Percentiles rank a stretch among this genome's conserved stretches.
Conservation (phyloP, 2,797 vertebrate species). For the Centroberyx gerrardi region DNA sequence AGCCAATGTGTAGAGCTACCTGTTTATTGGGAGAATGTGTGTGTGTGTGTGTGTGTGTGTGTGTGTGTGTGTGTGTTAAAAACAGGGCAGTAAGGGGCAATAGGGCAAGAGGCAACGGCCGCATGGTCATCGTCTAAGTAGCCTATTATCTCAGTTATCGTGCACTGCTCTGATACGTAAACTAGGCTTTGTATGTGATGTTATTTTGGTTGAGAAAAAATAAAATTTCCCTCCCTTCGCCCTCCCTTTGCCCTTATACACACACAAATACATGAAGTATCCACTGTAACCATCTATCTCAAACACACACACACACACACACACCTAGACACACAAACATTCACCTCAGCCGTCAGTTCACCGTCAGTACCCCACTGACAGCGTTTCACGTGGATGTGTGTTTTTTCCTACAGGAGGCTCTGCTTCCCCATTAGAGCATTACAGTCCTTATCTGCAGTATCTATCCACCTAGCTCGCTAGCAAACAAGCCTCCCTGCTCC, state of each 20-base stretch:
- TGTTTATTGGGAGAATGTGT: constrained; percentile 31
- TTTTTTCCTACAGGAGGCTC: constrained; percentile 43
- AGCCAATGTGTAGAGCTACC: constrained; percentile 13
- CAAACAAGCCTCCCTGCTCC: constrained; percentile 62
- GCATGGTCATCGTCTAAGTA: constrained; percentile 51
- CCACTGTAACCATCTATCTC: constrained; percentile 3
- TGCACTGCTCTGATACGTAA: constrained; percentile 35
- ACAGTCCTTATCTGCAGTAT: constrained; percentile 47
- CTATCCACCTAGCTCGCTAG: constrained; percentile 39
- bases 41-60: neutral
- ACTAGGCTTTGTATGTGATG: constrained; percentile 13
- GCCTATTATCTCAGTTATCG: constrained; percentile 53
- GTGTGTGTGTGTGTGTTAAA: constrained; percentile 36
- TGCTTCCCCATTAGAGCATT: constrained; percentile 54
- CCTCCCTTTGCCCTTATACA: constrained; percentile 18
- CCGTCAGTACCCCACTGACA: constrained; percentile 49
- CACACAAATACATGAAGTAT: constrained; percentile 29
- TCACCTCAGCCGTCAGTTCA: constrained; percentile 37
- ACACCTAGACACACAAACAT: constrained; percentile 13
- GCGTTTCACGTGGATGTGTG: constrained; percentile 38
- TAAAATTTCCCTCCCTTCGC: constrained; percentile 4
- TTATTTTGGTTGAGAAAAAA: constrained; percentile 5
- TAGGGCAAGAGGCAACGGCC: constrained; percentile 72
- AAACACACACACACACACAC: constrained; percentile 21
- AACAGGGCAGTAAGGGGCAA: constrained; percentile 59